Percentiles rank a stretch among this genome's conserved stretches.
Conservation (phyloP, 2,888 invertebrate species). For the Xiphydria camelus region DNA sequence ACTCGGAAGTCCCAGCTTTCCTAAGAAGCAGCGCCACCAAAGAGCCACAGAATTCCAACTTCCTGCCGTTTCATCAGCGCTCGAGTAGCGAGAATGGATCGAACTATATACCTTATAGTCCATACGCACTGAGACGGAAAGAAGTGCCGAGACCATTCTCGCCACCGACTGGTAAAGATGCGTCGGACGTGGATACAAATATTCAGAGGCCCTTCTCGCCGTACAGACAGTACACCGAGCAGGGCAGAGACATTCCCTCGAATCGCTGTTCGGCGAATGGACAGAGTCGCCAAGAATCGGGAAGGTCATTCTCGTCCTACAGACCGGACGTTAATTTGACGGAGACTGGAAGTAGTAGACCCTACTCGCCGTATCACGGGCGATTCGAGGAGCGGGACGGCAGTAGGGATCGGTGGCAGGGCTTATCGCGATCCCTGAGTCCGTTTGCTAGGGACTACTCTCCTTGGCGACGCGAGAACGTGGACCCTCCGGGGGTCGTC, state of each 20-base stretch:
- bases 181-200: constrained; percentile 29
- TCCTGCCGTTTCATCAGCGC: constrained; percentile 44
- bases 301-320: constrained; percentile 33
- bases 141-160: constrained; percentile 47
- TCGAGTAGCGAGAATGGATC: constrained; percentile 48
- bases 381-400: constrained; percentile 39
- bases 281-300: constrained; percentile 25
- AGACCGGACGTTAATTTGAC: constrained; percentile 35
- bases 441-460: constrained; percentile 55
- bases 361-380: constrained; percentile 45
- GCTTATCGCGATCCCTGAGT: constrained; percentile 46
- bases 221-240: constrained; percentile 34
- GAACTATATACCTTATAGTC: constrained; percentile 50
- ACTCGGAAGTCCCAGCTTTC: constrained; percentile 43
- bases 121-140: constrained; percentile 48
- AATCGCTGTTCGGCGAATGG: constrained; percentile 29
- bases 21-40: constrained; percentile 40
- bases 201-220: constrained; percentile 47
- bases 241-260: constrained; percentile 25
- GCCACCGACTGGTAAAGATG: constrained; percentile 38
- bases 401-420: constrained; percentile 46
- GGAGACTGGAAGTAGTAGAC: constrained; percentile 32
- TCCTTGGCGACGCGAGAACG: constrained; percentile 55
- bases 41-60: constrained; percentile 40
- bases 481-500: constrained; percentile 54